Base-by-base conservation (phyloP, 2,888 invertebrate genomes). In the Siphlonurus alternatus region DNA sequence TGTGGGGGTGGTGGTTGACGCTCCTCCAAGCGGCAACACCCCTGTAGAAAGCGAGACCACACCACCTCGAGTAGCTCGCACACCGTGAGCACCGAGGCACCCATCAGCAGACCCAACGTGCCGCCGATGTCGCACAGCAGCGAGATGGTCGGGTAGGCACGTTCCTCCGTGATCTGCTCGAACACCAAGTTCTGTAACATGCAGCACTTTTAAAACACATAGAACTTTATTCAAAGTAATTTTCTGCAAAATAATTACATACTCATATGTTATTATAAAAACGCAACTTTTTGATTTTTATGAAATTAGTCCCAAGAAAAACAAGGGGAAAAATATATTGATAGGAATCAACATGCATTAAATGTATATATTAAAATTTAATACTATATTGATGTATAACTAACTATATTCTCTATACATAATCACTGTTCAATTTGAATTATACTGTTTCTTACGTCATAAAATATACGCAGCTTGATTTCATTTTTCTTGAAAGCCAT, bases 41-140 rank as follows among this genome's bases (percentile, higher is more conserved):
- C 5, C 22, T 56, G 56, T 20, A 56, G 7, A 22, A 56, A 56
- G 5, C 56, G 5, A 7, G 56, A 56, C 56, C 56, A 56, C 5
- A 56, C 5, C 7, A 56, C 56, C 22, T 56, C 56, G 56, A 56
- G 56, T 3, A 56, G 56, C 56, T 56, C 56, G 56, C 56, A 56
- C 56, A 56, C 22, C 7, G 56, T 56, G 56, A 56, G 56, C 19
- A 56, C 56, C 56, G 56, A 56, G 56, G 56, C 56, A 5, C 56
- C 56, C 56, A 56, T 5, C 56, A 56, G 22, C n/a, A 56, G 56
- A 5, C 56, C 56, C 56, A 56, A n/a, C n/a, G 56, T 56, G 56
- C 56, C 56, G 7, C 56, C 56, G n/a, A 56, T 56, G 56, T 56
- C 56, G 56, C 56, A 56, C 56, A 56, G 20, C n/a, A 56, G 56